Evolutionary conservation across 2,797 vertebrate species (phyloP).

Genomic region (Hypotaenidia philippensis): DNA sequence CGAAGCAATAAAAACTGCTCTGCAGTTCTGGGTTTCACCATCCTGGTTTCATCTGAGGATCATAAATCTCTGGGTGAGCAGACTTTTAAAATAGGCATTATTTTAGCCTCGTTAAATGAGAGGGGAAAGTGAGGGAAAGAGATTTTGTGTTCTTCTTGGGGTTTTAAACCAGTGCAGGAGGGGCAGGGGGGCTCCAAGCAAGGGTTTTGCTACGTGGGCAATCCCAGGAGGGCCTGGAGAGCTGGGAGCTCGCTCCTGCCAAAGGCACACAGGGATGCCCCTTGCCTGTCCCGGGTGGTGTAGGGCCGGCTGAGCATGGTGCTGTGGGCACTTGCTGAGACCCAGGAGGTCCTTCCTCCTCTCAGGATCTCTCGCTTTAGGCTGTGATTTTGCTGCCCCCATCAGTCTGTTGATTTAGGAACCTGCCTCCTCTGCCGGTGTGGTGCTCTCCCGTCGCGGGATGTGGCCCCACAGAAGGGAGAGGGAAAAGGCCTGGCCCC

Average conservation of each 20-base stretch:
- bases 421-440: not conserved
- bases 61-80: not conserved
- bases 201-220: not conserved
- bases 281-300: fast-evolving
- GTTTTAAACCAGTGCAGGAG: not conserved
- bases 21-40: not conserved
- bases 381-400: slow-evolving; percentile 77
- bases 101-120: not conserved
- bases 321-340: not conserved
- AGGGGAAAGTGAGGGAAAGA: not conserved
- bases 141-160: not conserved
- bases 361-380: slow-evolving; percentile 22
- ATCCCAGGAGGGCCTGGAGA: not conserved
- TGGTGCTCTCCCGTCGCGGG: not conserved
- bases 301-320: not conserved
- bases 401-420: slow-evolving; percentile 65
- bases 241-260: not conserved
- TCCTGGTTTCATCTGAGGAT: not conserved
- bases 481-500: not conserved
- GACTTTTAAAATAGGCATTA: not conserved
- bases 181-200: not conserved
- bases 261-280: fast-evolving
- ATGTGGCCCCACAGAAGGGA: not conserved
- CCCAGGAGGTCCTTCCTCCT: slow-evolving; percentile 26
- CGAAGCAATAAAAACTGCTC: not conserved